Percentiles rank a stretch among this genome's conserved stretches.
phyloP scores from a whole-genome alignment of 2,888 invertebrate genomes.

The Cynaeus angustus region DNA sequence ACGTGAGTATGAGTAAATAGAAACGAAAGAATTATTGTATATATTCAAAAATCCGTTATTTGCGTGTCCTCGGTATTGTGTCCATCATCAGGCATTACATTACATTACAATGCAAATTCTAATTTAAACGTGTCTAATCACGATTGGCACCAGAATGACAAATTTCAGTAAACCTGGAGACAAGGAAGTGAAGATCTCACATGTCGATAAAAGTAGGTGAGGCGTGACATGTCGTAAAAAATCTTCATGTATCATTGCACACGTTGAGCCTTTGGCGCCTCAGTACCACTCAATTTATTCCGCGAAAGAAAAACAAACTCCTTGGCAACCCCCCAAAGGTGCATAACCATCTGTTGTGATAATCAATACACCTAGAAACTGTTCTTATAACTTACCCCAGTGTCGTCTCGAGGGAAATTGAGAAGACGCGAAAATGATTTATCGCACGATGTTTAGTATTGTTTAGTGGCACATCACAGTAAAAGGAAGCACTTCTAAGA shows the following conservation, averaged over 20 bases:
- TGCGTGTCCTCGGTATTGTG: neutral
- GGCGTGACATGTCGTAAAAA: slow-evolving; percentile 26
- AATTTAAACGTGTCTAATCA: neutral
- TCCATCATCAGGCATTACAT: neutral
- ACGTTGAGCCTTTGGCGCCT: slow-evolving; percentile 38
- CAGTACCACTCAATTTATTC: slow-evolving; percentile 23
- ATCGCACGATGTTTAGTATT: slow-evolving; percentile 7
- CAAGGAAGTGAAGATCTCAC: slow-evolving; percentile 31
- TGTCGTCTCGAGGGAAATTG: slow-evolving; percentile 23
- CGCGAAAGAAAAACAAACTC: slow-evolving; percentile 24
- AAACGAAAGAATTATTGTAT: no score
- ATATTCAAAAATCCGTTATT: no score
- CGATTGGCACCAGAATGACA: neutral
- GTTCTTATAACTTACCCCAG: slow-evolving; percentile 9
- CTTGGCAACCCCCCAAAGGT: slow-evolving; percentile 42
- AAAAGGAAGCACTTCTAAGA: slow-evolving; percentile 20
- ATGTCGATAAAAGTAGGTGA: slow-evolving; percentile 27
- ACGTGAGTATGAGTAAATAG: no score
- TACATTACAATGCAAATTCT: slow-evolving; percentile 1
- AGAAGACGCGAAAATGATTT: slow-evolving; percentile 17
- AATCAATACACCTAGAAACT: slow-evolving; percentile 23
- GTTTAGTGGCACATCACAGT: neutral
- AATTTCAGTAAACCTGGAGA: slow-evolving; percentile 11
- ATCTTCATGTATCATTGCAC: slow-evolving; percentile 32
- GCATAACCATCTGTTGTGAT: slow-evolving; percentile 34